A percentile compares a stretch with the other conserved stretches of the same genome.
Evolutionary conservation across 2,888 invertebrate genomes (phyloP).

Genomic region (Cyaniris semiargus): DNA sequence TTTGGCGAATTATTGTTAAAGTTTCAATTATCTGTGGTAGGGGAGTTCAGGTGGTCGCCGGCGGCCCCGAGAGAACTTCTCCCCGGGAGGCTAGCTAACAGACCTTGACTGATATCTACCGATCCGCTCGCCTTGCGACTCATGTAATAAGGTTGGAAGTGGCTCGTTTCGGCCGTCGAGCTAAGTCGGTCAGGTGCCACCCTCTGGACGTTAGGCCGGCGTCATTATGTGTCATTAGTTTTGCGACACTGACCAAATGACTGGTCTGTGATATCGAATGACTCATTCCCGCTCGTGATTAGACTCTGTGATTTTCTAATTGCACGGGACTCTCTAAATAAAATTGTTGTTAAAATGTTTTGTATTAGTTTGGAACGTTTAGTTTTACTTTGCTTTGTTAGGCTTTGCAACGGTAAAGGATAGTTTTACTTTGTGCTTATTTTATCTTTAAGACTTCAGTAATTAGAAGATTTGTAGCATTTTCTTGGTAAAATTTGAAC

Average conservation of each 20-base stretch:
- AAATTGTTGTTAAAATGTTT: constrained; percentile 20
- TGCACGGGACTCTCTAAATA: constrained; percentile 42
- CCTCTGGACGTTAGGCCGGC: constrained; percentile 64
- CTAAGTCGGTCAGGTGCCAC: constrained; percentile 47
- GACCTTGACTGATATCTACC: constrained; percentile 66
- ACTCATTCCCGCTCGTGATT: constrained; percentile 75
- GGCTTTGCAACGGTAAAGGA: not conserved
- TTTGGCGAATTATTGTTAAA: constrained; percentile 50
- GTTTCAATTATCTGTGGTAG: constrained; percentile 63
- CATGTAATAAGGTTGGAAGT: constrained; percentile 52
- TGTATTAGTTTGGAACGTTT: not conserved
- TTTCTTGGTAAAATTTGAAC: not conserved
- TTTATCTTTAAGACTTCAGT: not conserved
- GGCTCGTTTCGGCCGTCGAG: constrained; percentile 43
- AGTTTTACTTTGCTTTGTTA: not conserved
- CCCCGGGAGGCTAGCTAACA: constrained; percentile 66
- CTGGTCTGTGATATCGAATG: constrained; percentile 77
- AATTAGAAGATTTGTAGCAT: too few species aligned
- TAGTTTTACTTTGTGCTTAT: not conserved
- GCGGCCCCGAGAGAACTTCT: constrained; percentile 62
- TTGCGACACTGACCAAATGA: constrained; percentile 80
- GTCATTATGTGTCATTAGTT: constrained; percentile 81
- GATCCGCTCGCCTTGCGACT: constrained; percentile 43
- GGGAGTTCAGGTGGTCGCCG: constrained; percentile 66
- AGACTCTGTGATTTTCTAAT: constrained; percentile 68